Conservation (phyloP, 2,888 invertebrate species). For the Cataglyphis altisquamis region DNA sequence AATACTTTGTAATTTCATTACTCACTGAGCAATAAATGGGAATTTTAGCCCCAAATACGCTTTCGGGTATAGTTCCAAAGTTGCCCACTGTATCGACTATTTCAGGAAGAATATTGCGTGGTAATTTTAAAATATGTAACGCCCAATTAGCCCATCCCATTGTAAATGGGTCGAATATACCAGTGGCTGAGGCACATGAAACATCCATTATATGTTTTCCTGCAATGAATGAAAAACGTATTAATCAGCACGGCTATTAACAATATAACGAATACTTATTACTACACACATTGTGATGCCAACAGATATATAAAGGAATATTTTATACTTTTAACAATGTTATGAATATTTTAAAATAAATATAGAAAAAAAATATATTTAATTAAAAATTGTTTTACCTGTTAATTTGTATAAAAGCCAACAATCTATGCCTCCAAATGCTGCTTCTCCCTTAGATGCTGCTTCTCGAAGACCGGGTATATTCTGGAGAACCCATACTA, state of each 20-base stretch:
- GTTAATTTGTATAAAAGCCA: constrained; percentile 96
- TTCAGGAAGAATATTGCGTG: constrained; percentile 91
- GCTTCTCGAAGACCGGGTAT: constrained; percentile 90
- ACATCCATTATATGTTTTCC: constrained; percentile 93
- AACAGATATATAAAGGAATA: not conserved
- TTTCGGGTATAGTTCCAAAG: constrained; percentile 90
- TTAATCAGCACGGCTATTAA: not conserved
- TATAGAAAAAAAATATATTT: not conserved
- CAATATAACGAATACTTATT: not conserved
- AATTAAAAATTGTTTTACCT: constrained; percentile 75
- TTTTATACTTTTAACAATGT: not conserved
- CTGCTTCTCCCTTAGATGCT: constrained; percentile 89
- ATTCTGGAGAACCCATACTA: constrained; percentile 93
- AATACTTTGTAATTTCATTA: constrained; percentile 60
- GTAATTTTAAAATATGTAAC: constrained; percentile 91
- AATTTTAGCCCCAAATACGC: constrained; percentile 92
- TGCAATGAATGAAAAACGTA: constrained; percentile 49
- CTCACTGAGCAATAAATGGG: constrained; percentile 93
- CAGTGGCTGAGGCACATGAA: constrained; percentile 96
- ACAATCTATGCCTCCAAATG: constrained; percentile 96
- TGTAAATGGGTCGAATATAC: constrained; percentile 97
- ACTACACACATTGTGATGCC: not conserved
- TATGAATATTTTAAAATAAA: not conserved
- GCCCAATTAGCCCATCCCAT: constrained; percentile 94
- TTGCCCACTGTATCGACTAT: constrained; percentile 92